Evolutionary conservation across 2,113 vertebrate species (phyloP).

Genomic region (Ceratotherium simum): DNA sequence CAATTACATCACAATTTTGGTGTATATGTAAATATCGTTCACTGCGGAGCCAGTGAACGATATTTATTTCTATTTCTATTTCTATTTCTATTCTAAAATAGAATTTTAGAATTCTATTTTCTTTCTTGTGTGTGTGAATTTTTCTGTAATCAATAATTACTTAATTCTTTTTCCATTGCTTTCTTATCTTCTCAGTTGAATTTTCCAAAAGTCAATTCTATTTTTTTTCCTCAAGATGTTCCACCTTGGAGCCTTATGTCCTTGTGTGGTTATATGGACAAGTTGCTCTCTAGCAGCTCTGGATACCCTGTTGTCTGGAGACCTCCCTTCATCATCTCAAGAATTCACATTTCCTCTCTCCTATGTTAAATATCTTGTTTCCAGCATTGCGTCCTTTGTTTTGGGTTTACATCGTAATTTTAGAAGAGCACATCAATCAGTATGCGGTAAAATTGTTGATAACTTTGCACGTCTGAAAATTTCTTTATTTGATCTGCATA

Average conservation of each 20-base stretch:
- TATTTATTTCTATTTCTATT: too few relatives aligned
- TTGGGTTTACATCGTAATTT: neutral
- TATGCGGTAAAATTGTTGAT: constrained; percentile 13
- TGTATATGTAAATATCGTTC: neutral
- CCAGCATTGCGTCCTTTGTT: neutral
- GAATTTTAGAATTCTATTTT: neutral
- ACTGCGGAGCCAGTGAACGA: too few relatives aligned
- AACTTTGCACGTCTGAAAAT: neutral
- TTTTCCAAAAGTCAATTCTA: neutral
- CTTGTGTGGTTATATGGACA: neutral
- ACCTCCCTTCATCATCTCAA: neutral
- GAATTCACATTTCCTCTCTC: neutral
- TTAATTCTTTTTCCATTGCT: neutral
- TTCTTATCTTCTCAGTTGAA: neutral
- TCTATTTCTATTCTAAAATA: too few relatives aligned
- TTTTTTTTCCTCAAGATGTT: neutral
- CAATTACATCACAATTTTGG: neutral
- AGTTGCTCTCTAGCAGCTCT: neutral
- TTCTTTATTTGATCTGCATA: neutral
- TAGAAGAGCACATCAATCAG: neutral
- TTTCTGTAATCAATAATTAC: neutral
- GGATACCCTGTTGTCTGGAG: neutral
- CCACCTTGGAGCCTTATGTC: neutral
- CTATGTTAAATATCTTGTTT: neutral
- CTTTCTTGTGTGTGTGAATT: neutral